These are phyloP conservation scores for Platypus cylindrus DNA, from an alignment of 2,888 invertebrate species.

Conservation along the genomic window DNA sequence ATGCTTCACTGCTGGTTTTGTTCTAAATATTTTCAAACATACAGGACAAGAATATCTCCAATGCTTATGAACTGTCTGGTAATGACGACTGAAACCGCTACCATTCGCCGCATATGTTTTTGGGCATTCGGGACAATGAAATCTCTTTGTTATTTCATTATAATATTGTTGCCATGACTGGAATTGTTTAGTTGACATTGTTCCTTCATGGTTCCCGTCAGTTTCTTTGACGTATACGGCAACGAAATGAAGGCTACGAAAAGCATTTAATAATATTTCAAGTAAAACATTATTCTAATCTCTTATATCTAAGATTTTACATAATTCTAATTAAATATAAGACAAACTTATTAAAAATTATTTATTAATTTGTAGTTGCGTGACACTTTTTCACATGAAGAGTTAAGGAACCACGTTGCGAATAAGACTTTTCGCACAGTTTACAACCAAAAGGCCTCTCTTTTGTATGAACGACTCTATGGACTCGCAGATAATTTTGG, in stretches of 20 bases:
- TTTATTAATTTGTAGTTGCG: too few relatives aligned
- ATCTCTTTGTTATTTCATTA: too few relatives aligned
- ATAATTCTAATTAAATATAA: too few relatives aligned
- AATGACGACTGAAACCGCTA: neutral
- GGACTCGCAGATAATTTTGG: slow-evolving; percentile 38
- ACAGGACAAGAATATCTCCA: neutral
- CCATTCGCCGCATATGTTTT: neutral
- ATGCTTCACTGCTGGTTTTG: neutral
- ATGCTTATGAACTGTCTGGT: neutral
- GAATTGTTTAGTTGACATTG: too few relatives aligned
- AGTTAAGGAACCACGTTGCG: slow-evolving; percentile 39
- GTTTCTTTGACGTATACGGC: too few relatives aligned
- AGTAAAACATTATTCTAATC: too few relatives aligned
- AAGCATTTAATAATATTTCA: too few relatives aligned
- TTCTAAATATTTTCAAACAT: slow-evolving; percentile 1
- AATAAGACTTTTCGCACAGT: slow-evolving; percentile 35
- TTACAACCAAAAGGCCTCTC: slow-evolving; percentile 39
- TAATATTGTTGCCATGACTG: too few relatives aligned
- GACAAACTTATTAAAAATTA: too few relatives aligned
- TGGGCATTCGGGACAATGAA: slow-evolving; percentile 1
- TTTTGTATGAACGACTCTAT: slow-evolving; percentile 41
- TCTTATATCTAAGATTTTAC: too few relatives aligned
- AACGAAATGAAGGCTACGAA: too few relatives aligned
- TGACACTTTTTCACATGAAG: slow-evolving; percentile 29
- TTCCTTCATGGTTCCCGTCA: too few relatives aligned